These are phyloP conservation scores for Griposia aprilina DNA, from an alignment of 2,888 invertebrate genomes.

Conservation along the genomic window DNA sequence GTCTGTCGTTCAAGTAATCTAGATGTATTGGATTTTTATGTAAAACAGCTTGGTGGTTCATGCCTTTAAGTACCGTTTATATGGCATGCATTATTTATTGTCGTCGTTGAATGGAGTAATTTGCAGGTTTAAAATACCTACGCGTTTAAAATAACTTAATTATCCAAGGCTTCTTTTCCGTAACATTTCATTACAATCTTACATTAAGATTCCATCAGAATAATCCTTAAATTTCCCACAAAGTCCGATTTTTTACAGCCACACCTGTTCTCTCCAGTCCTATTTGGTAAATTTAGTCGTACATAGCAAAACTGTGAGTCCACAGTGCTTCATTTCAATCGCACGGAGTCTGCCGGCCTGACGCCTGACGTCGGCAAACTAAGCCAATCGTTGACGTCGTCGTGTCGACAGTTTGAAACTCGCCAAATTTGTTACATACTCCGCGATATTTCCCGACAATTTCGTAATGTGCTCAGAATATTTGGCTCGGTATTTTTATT, in stretches of 20 bases:
- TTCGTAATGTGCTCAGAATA: slow-evolving; percentile 38
- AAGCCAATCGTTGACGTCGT: slow-evolving; percentile 75
- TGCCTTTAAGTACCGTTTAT: slow-evolving; percentile 22
- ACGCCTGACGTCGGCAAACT: slow-evolving; percentile 77
- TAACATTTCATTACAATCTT: not conserved
- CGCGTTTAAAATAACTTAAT: slow-evolving; percentile 19
- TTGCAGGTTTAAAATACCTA: slow-evolving; percentile 9
- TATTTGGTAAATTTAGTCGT: slow-evolving; percentile 5
- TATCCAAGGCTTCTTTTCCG: not conserved
- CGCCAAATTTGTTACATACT: slow-evolving; percentile 53
- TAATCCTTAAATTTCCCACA: not conserved
- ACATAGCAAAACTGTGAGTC: slow-evolving; percentile 35
- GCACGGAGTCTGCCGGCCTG: slow-evolving; percentile 64
- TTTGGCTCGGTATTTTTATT: slow-evolving; percentile 37
- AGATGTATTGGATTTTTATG: slow-evolving; percentile 55
- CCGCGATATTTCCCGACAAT: slow-evolving; percentile 44
- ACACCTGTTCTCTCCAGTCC: not conserved
- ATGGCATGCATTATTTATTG: slow-evolving; percentile 40
- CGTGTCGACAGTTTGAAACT: slow-evolving; percentile 58
- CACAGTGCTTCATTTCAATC: slow-evolving; percentile 51
- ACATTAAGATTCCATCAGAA: not conserved
- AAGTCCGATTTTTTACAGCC: not conserved
- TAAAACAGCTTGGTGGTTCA: slow-evolving; percentile 39
- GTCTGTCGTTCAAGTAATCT: slow-evolving; percentile 51
- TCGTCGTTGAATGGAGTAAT: slow-evolving; percentile 33